Percentiles rank a stretch among this genome's conserved stretches.
Evolutionary conservation across 1,140 invertebrate species (phyloP).

Genomic region (Drosophila sechellia): DNA sequence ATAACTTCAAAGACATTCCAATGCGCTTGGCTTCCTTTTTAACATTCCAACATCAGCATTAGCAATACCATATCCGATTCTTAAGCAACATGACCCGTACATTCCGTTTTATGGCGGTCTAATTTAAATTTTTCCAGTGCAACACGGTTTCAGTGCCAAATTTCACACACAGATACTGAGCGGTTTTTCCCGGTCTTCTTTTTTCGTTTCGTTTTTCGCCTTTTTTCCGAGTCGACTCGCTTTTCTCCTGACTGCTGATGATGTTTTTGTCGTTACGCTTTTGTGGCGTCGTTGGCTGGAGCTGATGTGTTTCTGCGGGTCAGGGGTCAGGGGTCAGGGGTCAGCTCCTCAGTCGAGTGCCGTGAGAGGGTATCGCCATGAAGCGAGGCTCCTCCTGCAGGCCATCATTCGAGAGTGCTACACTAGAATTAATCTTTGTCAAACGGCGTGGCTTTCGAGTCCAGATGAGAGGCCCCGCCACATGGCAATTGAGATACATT

Average conservation of each 20-base stretch:
- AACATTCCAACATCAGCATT: slow-evolving; percentile 2
- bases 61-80: slow-evolving; percentile 2
- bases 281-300: slow-evolving; percentile 25
- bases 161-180: slow-evolving; percentile 47
- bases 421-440: slow-evolving; percentile 49
- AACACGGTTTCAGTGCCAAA: slow-evolving; percentile 39
- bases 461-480: slow-evolving; percentile 4
- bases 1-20: slow-evolving; percentile 5
- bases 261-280: slow-evolving; percentile 54
- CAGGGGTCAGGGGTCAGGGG: slow-evolving; percentile 38
- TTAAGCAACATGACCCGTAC: slow-evolving; percentile 6
- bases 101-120: slow-evolving; percentile 14
- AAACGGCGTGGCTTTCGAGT: slow-evolving; percentile 40
- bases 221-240: slow-evolving; percentile 11
- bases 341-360: slow-evolving; percentile 7
- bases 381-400: slow-evolving; percentile 5
- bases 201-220: slow-evolving; percentile 1
- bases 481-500: slow-evolving; percentile 46
- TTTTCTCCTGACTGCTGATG: slow-evolving; percentile 38
- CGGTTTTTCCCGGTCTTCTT: slow-evolving; percentile 20
- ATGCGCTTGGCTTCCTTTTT: neutral
- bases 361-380: slow-evolving; percentile 28
- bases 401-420: slow-evolving; percentile 47
- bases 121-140: slow-evolving; percentile 30
- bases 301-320: slow-evolving; percentile 40